Conservation (phyloP, 2,113 vertebrate species). For the Phalacrocorax aristotelis region DNA sequence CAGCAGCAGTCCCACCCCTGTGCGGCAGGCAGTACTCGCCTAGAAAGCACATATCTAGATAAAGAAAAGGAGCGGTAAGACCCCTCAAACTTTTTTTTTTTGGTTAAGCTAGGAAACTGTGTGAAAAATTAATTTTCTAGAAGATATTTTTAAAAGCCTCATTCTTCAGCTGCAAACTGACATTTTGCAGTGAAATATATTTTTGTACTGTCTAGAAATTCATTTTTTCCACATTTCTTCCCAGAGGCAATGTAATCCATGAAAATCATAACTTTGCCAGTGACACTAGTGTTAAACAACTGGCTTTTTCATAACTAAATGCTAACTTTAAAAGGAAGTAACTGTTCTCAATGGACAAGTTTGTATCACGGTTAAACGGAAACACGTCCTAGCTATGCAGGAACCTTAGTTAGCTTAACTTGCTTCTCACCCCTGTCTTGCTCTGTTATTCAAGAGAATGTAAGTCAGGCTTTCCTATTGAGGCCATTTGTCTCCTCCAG, state of each 20-base stretch:
- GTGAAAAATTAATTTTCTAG: slow-evolving; percentile 7
- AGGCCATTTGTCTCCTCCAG: neutral
- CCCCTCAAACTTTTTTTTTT: neutral
- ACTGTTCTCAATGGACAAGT: neutral
- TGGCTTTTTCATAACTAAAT: neutral
- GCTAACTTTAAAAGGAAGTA: neutral
- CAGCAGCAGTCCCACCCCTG: neutral
- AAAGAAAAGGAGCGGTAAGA: neutral
- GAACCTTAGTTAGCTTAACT: neutral
- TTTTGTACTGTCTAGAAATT: slow-evolving; percentile 21
- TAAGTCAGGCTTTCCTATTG: neutral
- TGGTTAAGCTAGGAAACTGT: neutral
- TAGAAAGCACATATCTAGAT: neutral
- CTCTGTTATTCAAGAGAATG: neutral
- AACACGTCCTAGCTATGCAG: neutral
- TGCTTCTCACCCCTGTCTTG: neutral
- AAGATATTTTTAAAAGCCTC: slow-evolving; percentile 7
- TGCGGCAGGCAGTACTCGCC: neutral
- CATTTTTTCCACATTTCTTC: neutral
- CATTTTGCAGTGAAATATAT: slow-evolving; percentile 1
- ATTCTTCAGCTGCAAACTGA: slow-evolving; percentile 4
- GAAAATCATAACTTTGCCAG: neutral
- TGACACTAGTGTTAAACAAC: neutral
- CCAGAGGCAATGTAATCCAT: neutral
- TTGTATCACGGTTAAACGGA: neutral